Conservation (phyloP, 1,140 invertebrate genomes). For the Venturia canescens region DNA sequence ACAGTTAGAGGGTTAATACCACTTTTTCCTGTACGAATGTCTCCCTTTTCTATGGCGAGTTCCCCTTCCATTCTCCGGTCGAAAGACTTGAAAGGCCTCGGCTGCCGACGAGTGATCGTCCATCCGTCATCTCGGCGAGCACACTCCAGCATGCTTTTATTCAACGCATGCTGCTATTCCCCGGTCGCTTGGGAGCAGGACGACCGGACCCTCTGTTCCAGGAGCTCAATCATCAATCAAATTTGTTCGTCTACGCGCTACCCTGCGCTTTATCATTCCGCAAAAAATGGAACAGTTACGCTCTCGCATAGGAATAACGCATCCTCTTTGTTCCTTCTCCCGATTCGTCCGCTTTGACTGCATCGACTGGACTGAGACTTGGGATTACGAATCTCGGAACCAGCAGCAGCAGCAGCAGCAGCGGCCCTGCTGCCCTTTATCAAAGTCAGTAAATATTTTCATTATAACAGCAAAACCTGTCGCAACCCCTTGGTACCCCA, state of each 20-base stretch:
- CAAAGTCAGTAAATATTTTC: too few relatives aligned
- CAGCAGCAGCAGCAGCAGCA: too few relatives aligned
- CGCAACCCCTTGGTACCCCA: too few relatives aligned
- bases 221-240: background rate
- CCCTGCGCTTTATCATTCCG: too few relatives aligned
- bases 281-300: too few relatives aligned
- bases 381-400: too few relatives aligned
- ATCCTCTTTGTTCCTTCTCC: too few relatives aligned
- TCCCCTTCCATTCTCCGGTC: background rate
- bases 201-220: background rate
- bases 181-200: background rate
- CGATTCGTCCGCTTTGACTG: too few relatives aligned
- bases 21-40: background rate
- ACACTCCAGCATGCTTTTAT: background rate
- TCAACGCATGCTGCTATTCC: background rate
- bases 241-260: background rate
- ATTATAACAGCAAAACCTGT: too few relatives aligned
- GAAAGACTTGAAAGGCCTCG: background rate
- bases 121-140: background rate
- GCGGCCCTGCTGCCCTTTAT: too few relatives aligned
- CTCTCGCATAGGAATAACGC: too few relatives aligned
- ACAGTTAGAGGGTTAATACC: constrained; percentile 26
- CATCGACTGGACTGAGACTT: too few relatives aligned
- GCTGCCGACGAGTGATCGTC: background rate
- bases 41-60: background rate